Conservation (phyloP, 2,888 invertebrate species). For the Hemistola chrysoprasaria region DNA sequence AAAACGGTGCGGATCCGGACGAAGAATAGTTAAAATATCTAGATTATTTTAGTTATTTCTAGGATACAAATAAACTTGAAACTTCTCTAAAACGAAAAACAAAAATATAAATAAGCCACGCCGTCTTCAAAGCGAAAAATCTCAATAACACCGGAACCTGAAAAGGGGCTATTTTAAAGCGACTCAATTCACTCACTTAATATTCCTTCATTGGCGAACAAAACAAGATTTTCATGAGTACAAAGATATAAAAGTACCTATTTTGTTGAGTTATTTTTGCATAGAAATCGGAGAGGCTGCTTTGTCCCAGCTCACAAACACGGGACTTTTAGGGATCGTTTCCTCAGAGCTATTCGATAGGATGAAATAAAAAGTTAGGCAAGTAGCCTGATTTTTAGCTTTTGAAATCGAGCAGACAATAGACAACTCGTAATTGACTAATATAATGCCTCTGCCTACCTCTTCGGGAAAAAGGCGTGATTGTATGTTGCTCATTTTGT, state of each 20-base stretch:
- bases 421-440: not conserved
- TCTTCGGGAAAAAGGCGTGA: no score
- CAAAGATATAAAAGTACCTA: conserved; percentile 62
- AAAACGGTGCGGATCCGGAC: no score
- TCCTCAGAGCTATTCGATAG: conserved; percentile 43
- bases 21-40: no score
- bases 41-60: no score
- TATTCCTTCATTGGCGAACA: conserved; percentile 30
- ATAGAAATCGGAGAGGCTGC: conserved; percentile 66
- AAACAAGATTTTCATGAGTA: conserved; percentile 61
- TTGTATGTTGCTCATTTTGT: no score
- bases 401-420: conserved; percentile 1
- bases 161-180: conserved; percentile 25
- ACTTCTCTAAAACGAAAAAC: not conserved
- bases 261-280: conserved; percentile 67
- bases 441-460: no score
- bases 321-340: conserved; percentile 61
- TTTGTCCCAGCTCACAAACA: conserved; percentile 68
- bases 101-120: not conserved
- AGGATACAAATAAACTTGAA: not conserved
- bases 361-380: conserved; percentile 31
- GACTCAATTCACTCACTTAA: conserved; percentile 18
- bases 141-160: conserved; percentile 15
- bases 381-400: conserved; percentile 6
- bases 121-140: conserved; percentile 8